Evolutionary conservation across 2,888 invertebrate genomes (phyloP), one percentile per base, ranked within the genome.

Genomic region (Leptogaster cylindrica): DNA sequence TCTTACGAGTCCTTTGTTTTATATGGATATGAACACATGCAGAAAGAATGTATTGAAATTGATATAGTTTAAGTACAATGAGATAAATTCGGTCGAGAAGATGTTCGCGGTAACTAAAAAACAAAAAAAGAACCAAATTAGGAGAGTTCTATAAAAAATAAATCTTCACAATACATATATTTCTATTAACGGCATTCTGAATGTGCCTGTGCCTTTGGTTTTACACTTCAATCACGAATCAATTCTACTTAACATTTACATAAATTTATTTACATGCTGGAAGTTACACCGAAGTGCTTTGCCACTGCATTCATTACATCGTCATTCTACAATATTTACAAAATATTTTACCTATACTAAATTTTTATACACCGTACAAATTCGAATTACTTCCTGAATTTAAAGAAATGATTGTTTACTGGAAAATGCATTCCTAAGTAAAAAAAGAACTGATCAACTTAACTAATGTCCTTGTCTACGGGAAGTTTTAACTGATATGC

Each of bases 351-450:
- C 12, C 36, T 55, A 55, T 8, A 31, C 36, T 55, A 36, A 16
- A 27, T 39, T 50, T 39, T 55, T 55, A 36, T 55, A 55, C 55
- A 55, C 36, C 39, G 23, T 39, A 39, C 39, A 39, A 55, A 39
- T 55, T 55, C 39, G 55, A 31, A 20, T 39, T 39, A n/a, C 61
- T 61, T 61, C 27, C 28, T 18, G 44, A 61, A 58, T 41, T 41
- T 41, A 31, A 46, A 41, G 51, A 67, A 68, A 65, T 68, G 68
- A 68, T 68, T 68, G 68, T 68, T 68, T 65, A 16, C 28, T 58
- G 33, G 58, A 68, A 65, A 65, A 44, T 18, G 39, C n/a, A 55
- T 36, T 23, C 23, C 18, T 5, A 23, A 39, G 39, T 36, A n/a
- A n/a, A n/a, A n/a, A n/a, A n/a, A n/a, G n/a, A n/a, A n/a, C 2